A percentile compares a stretch with the other conserved stretches of the same genome.
Conservation (phyloP, 2,797 vertebrate species). For the Acanthurus leucopareius region DNA sequence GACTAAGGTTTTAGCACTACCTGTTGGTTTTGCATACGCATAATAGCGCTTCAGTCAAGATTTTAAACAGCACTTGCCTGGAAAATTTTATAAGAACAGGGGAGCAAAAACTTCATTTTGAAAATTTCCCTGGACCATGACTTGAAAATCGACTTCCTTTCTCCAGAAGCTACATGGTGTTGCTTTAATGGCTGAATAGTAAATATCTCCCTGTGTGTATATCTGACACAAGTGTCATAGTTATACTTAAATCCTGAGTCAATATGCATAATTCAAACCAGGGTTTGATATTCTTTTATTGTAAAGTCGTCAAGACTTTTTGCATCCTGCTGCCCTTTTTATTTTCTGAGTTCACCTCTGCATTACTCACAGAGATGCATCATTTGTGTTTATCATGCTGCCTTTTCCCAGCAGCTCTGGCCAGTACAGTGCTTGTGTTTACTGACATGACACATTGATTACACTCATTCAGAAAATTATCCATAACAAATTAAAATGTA, state of each 20-base stretch:
- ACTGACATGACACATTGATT: neutral
- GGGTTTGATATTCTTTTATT: neutral
- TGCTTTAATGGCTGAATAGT: neutral
- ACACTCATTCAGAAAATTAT: constrained; percentile 8
- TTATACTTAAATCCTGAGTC: neutral
- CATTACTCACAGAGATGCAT: constrained; percentile 1
- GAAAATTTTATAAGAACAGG: too few species aligned
- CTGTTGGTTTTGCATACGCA: too few species aligned
- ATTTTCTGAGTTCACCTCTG: neutral
- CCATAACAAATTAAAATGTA: constrained; percentile 1
- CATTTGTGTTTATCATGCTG: constrained; percentile 6
- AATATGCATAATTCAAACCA: neutral
- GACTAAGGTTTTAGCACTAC: too few species aligned
- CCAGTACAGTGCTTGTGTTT: neutral
- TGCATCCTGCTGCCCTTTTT: neutral
- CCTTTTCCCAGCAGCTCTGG: constrained; percentile 7
- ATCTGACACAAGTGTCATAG: neutral
- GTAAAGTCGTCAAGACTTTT: neutral
- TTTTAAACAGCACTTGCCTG: too few species aligned
- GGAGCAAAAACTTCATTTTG: neutral
- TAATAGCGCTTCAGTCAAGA: too few species aligned
- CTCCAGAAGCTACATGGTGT: too few species aligned
- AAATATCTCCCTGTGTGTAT: neutral
- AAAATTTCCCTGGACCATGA: neutral
- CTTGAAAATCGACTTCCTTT: too few species aligned